Base-by-base conservation (phyloP, 2,797 vertebrate genomes). In the Lithobates pipiens region DNA sequence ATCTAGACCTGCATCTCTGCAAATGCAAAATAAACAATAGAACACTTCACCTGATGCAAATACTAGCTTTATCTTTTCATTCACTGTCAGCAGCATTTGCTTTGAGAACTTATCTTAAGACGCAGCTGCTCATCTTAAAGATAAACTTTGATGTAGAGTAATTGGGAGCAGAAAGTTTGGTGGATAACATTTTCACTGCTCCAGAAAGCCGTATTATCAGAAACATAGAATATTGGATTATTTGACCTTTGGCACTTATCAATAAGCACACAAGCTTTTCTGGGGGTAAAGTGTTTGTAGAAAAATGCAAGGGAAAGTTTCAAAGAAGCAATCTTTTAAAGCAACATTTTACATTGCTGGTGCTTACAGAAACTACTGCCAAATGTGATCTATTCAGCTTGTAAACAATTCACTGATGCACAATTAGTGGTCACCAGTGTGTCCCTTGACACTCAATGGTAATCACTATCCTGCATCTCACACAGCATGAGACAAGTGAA, bases 71-170 rank as follows among this genome's bases (percentile, higher is more conserved):
- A 84, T 84, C 75, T 77, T 77, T 84, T 63, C 46, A 70, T 77
- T 77, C 74, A 32, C 74, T 32, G 25, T 71, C 75, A 72, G 46
- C 36, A 76, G 63, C 39, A 76, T 84, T 71, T 77, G 75, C 75
- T 77, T 84, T 77, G 18, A 63, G 69, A 67, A 84, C 67, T 84
- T 84, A 84, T 77, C 75, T 84, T 84, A 77, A 72, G 63, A 77
- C 77, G 46, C 75, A 77, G 82, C 75, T 84, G 82, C 76, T 84
- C 82, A 76, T 84, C 65, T 68, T 21, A 77, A 84, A 84, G 82
- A 84, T 84, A 84, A 84, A 84, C 82, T 77, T 65, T 54, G 67
- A 84, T 84, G 76, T 70, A 84, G 77, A 61, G 68, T 63, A 84
- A 84, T 77, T 84, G 65, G 82, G 67, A 78, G 27, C 32, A 71